phyloP scores from a whole-genome alignment of 2,797 vertebrate species.

The Oryzias sinensis region DNA sequence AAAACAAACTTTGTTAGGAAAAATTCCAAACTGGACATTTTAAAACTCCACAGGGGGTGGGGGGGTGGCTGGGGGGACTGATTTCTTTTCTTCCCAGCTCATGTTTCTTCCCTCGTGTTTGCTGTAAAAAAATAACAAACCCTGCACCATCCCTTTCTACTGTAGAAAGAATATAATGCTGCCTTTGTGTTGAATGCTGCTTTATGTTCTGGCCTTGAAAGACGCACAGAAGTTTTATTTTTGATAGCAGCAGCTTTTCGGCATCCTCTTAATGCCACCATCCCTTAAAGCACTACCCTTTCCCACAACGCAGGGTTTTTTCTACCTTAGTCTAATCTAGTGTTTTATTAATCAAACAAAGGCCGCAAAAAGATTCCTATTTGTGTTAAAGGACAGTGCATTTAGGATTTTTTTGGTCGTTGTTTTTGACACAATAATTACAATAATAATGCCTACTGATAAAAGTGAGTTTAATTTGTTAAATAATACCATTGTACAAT shows the following conservation, averaged over 20 bases:
- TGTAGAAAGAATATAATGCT: conserved; percentile 43
- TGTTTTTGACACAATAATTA: too few species aligned
- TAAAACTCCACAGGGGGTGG: conserved; percentile 27
- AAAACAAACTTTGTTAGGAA: conserved; percentile 13
- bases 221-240: conserved; percentile 41
- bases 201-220: conserved; percentile 36
- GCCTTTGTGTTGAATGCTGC: conserved; percentile 49
- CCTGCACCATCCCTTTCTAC: conserved; percentile 22
- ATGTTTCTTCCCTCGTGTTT: conserved; percentile 28
- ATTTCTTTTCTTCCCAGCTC: conserved; percentile 24
- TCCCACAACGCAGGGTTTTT: too few species aligned
- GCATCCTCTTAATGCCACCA: background rate
- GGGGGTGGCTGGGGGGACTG: conserved; percentile 11
- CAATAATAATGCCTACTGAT: too few species aligned
- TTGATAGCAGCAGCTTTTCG: conserved; percentile 55
- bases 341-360: too few species aligned
- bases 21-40: conserved; percentile 8
- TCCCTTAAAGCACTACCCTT: conserved; percentile 15
- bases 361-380: too few species aligned
- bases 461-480: too few species aligned
- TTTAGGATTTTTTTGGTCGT: too few species aligned
- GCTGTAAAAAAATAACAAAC: conserved; percentile 30
- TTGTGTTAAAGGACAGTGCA: too few species aligned
- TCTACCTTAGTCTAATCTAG: too few species aligned
- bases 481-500: too few species aligned